These are phyloP conservation scores for Lerista edwardsae DNA, from an alignment of 2,797 vertebrate genomes.

Conservation along the genomic window DNA sequence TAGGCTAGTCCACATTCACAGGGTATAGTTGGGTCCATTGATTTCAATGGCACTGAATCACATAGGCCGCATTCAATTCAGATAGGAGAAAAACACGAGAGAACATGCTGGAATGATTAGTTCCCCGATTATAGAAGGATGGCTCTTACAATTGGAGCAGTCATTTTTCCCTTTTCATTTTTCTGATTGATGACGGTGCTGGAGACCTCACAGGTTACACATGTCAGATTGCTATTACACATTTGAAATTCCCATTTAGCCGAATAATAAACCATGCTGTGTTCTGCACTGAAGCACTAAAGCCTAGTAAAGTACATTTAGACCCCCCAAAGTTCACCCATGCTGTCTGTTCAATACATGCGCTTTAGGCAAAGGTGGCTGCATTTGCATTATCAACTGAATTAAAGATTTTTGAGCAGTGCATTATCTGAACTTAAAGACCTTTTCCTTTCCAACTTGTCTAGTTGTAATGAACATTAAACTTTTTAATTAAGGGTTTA, in stretches of 20 bases:
- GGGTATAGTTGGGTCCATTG: background rate
- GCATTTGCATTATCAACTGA: slow-evolving; percentile 28
- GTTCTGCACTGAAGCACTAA: slow-evolving; percentile 6
- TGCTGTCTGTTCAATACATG: slow-evolving; percentile 24
- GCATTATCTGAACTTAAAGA: slow-evolving; percentile 55
- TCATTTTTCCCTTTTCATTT: background rate
- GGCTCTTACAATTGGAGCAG: background rate
- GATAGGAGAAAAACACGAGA: background rate
- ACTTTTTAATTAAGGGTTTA: slow-evolving; percentile 69
- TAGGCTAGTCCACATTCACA: background rate
- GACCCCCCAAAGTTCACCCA: slow-evolving; percentile 6
- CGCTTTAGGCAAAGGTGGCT: slow-evolving; percentile 23
- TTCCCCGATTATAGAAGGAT: background rate
- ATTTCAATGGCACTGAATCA: background rate
- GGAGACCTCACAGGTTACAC: slow-evolving; percentile 2
- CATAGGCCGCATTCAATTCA: background rate
- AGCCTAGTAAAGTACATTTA: slow-evolving; percentile 32
- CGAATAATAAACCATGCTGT: background rate
- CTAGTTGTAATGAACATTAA: slow-evolving; percentile 59
- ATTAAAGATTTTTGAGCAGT: slow-evolving; percentile 49
- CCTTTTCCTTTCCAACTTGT: slow-evolving; percentile 46
- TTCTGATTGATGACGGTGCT: background rate
- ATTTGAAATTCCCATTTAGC: slow-evolving; percentile 19
- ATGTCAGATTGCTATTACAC: slow-evolving; percentile 16
- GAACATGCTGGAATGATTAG: background rate